phyloP scores from a whole-genome alignment of 1,140 invertebrate species.

The Drosophila ficusphila region DNA sequence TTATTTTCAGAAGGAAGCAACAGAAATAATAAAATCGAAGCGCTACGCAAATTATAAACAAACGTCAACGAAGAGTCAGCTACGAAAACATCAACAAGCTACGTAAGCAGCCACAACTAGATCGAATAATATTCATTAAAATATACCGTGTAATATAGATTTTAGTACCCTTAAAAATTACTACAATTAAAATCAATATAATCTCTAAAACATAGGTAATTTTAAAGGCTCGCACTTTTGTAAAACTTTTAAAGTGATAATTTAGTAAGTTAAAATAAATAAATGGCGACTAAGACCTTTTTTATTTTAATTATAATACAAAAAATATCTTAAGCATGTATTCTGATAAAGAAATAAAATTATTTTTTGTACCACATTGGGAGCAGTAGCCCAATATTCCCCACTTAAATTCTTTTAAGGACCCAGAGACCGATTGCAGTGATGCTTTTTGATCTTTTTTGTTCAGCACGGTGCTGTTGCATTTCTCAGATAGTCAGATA shows the following conservation, averaged over 20 bases:
- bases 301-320: no score
- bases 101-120: constrained; percentile 19
- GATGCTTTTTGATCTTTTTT: constrained; percentile 67
- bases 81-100: constrained; percentile 41
- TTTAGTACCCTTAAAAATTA: no score
- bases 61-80: constrained; percentile 51
- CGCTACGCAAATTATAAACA: constrained; percentile 66
- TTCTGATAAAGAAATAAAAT: no score
- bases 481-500: constrained; percentile 13
- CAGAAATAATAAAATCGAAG: constrained; percentile 40
- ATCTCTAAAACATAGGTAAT: no score
- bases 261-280: no score
- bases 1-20: constrained; percentile 57
- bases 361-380: no score
- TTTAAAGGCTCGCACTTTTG: no score
- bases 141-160: constrained; percentile 7
- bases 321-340: no score
- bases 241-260: no score
- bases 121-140: not conserved
- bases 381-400: constrained; percentile 4
- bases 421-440: constrained; percentile 40
- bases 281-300: no score
- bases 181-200: no score
- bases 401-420: not conserved
- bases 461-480: constrained; percentile 24